A percentile compares a stretch with the other conserved stretches of the same genome.
Conservation (phyloP, 2,888 invertebrate genomes). For the Melipona beecheii region DNA sequence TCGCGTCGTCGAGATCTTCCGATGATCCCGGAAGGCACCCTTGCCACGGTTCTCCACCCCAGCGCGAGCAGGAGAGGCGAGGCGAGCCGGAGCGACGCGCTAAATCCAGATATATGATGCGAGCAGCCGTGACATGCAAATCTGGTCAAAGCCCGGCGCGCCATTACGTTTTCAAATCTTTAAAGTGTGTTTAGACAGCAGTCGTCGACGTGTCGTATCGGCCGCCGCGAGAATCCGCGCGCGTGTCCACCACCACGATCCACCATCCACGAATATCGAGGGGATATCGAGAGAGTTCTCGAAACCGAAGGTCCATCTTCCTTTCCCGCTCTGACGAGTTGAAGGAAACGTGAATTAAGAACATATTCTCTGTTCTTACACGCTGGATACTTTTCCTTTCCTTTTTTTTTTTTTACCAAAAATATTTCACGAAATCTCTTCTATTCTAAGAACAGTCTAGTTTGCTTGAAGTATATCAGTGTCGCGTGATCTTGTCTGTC, state of each 20-base stretch:
- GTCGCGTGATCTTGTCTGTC: too few relatives aligned
- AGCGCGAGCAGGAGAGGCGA: constrained; percentile 58
- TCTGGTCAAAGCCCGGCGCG: constrained; percentile 83
- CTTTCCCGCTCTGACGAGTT: not conserved
- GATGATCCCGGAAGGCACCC: constrained; percentile 67
- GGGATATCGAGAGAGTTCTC: constrained; percentile 7
- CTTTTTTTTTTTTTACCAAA: too few relatives aligned
- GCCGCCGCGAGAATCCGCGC: constrained; percentile 31
- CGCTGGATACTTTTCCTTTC: too few relatives aligned
- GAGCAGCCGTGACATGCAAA: constrained; percentile 84
- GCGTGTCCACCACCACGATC: not conserved
- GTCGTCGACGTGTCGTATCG: constrained; percentile 53
- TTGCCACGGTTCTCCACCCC: constrained; percentile 56
- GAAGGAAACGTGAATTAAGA: too few relatives aligned
- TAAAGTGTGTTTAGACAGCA: constrained; percentile 84
- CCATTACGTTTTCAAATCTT: constrained; percentile 84
- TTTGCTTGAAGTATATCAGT: too few relatives aligned
- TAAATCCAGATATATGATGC: constrained; percentile 85
- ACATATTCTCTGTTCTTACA: too few relatives aligned
- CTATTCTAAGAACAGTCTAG: too few relatives aligned
- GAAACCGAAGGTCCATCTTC: not conserved
- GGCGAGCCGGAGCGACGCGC: constrained; percentile 69
- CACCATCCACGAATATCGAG: constrained; percentile 22
- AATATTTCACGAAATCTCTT: too few relatives aligned
- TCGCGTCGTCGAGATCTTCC: constrained; percentile 67